Evolutionary conservation across 2,888 invertebrate species (phyloP), one percentile per base, ranked within the genome.

Genomic region (Anthoptus insignis): DNA sequence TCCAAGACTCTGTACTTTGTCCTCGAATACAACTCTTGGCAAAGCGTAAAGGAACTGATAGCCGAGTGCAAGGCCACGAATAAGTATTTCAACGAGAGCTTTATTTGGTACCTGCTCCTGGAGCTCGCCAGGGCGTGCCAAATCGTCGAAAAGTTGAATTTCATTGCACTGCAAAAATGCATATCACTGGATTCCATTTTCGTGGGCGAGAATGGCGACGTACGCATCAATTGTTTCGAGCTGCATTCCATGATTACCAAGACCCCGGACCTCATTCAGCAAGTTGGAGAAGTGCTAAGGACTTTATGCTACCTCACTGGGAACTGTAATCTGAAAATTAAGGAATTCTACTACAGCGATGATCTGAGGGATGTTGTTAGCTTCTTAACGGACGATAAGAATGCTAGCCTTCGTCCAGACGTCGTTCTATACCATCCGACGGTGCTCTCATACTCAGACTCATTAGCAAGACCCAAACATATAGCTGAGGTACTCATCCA

Each of bases 1-100:
- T 89, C 93, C 64, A 88, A 86, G 79, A 93, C 92, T 64, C 78
- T 93, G 75, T 93, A 93, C 81, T 84, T 93, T 75, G 91, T 93
- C 73, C 83, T 90, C 74, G 93, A 93, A 73, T 86, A 89, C 76
- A 86, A 79, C 73, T 79, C 86, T 68, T 88, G 91, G 89, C 86
- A 81, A 39, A 91, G 86, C 68, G 72, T 91, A 27, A 84, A 83
- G 53, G 89, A 91, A 71, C 75, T 92, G 69, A 71, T 84, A 59
- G 81, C 79, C 57, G 76, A 80, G 47, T 86, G 88, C 80, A 81
- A 81, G 78, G 81, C 81, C 69, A 80, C 81, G 34, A 81, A 83
- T 70, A 83, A 83, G 72, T 79, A 81, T 70, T 78, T 92, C 70
- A 81, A 83, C 4, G 93, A 93, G 77, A 76, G 79, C 52, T 93